A percentile compares a stretch with the other conserved stretches of the same genome.
Conservation (phyloP, 2,888 invertebrate genomes). For the Biston betularia region DNA sequence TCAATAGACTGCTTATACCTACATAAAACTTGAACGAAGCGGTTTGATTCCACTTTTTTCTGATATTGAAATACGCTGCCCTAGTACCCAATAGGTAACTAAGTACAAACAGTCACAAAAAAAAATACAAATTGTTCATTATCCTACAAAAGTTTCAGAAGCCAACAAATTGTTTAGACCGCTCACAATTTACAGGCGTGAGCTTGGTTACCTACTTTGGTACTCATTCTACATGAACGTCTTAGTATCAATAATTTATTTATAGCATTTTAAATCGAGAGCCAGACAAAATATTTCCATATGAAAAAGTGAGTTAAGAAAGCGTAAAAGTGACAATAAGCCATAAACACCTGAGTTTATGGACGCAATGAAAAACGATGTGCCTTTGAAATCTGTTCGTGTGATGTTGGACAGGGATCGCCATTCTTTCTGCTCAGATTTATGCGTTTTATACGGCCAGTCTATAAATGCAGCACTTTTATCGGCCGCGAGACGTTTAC, state of each 20-base stretch:
- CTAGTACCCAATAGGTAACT: too few species aligned
- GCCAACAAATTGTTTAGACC: neutral
- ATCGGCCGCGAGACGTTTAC: conserved; percentile 81
- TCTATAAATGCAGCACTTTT: conserved; percentile 82
- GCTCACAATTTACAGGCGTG: neutral
- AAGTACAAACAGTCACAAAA: too few species aligned
- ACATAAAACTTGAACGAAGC: too few species aligned
- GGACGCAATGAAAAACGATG: conserved; percentile 75
- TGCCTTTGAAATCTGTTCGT: conserved; percentile 79
- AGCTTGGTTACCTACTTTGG: neutral
- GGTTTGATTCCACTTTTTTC: neutral
- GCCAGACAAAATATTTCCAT: conserved; percentile 29
- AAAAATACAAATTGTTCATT: neutral
- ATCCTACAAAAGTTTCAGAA: conserved; percentile 3
- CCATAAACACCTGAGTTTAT: conserved; percentile 81
- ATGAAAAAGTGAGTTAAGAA: conserved; percentile 48
- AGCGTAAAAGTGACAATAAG: conserved; percentile 67
- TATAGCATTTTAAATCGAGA: conserved; percentile 14
- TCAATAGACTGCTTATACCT: neutral
- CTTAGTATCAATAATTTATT: conserved; percentile 8
- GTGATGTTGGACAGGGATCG: conserved; percentile 76
- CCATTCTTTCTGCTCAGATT: conserved; percentile 78
- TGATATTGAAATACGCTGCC: too few species aligned
- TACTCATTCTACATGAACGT: neutral
- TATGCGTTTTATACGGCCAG: conserved; percentile 78